Percentiles rank a stretch among this genome's conserved stretches.
These are phyloP conservation scores for Grantiella picta DNA, from an alignment of 2,113 vertebrate genomes.

Conservation along the genomic window DNA sequence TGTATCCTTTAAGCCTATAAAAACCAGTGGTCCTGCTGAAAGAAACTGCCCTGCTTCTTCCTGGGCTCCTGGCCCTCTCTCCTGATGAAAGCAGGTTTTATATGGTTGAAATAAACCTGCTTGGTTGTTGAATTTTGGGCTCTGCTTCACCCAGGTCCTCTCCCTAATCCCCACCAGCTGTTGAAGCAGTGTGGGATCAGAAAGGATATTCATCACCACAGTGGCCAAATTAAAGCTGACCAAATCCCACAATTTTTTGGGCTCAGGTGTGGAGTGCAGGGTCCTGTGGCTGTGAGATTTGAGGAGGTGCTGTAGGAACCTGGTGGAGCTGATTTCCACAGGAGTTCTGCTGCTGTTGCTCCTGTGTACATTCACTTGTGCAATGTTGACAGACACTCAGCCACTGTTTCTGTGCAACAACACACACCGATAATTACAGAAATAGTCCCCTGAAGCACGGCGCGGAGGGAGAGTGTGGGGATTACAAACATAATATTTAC, in stretches of 20 bases:
- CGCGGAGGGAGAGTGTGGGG: not conserved
- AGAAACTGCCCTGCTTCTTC: not conserved
- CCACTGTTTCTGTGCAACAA: not conserved
- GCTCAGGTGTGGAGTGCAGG: fast-evolving
- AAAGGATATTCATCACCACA: not conserved
- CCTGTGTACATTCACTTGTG: not conserved
- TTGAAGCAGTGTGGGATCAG: fast-evolving
- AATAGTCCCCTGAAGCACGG: constrained; percentile 39
- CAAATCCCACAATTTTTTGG: not conserved
- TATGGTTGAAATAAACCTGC: not conserved
- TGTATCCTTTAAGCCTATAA: not conserved
- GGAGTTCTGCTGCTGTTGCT: not conserved
- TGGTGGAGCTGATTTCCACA: not conserved
- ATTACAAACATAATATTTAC: constrained; percentile 51
- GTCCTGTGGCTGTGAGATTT: not conserved
- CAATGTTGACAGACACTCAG: constrained; percentile 37
- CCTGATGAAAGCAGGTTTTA: not conserved
- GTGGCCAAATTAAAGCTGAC: not conserved
- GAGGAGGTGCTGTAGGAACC: not conserved
- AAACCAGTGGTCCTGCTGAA: not conserved
- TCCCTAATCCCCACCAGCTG: not conserved
- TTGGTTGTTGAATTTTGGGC: not conserved
- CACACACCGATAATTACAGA: constrained; percentile 21
- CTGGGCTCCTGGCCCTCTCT: not conserved
- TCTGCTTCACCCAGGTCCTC: not conserved